These are phyloP conservation scores for Cosmia pyralina DNA, from an alignment of 2,888 invertebrate species.

Conservation along the genomic window DNA sequence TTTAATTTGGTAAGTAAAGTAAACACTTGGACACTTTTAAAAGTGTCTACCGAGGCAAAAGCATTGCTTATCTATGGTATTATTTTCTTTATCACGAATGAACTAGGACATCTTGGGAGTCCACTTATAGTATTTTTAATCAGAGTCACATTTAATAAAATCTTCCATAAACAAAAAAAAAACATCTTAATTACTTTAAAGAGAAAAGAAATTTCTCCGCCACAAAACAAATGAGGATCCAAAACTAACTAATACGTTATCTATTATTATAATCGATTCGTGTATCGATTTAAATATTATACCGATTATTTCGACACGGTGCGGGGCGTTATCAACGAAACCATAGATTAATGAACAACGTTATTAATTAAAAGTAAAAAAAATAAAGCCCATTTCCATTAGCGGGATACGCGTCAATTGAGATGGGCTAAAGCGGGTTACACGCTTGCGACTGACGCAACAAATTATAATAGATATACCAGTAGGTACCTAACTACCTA, in stretches of 20 bases:
- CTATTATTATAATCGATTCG: conserved; percentile 65
- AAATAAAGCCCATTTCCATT: conserved; percentile 64
- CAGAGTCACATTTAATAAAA: not conserved
- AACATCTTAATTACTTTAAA: conserved; percentile 10
- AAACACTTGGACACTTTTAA: not conserved
- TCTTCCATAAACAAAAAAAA: conserved; percentile 5
- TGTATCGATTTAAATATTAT: conserved; percentile 64
- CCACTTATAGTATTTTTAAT: not conserved
- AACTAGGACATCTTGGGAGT: not conserved
- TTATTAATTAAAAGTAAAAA: conserved; percentile 68
- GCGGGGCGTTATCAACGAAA: conserved; percentile 60
- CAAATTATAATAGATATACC: too few species aligned
- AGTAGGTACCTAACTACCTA: too few species aligned
- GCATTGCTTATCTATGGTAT: not conserved
- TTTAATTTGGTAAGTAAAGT: not conserved
- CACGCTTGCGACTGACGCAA: conserved; percentile 31
- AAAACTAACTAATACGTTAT: conserved; percentile 53
- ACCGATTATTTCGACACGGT: conserved; percentile 64
- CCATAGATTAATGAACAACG: conserved; percentile 64
- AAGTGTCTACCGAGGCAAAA: not conserved
- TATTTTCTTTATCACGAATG: not conserved
- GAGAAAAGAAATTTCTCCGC: conserved; percentile 30
- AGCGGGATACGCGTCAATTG: conserved; percentile 66
- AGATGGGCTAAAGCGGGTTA: conserved; percentile 56
- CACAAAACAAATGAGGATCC: conserved; percentile 49